Evolutionary conservation across 1,140 invertebrate genomes (phyloP), one percentile per base, ranked within the genome.

Genomic region (Notospermus geniculatus): DNA sequence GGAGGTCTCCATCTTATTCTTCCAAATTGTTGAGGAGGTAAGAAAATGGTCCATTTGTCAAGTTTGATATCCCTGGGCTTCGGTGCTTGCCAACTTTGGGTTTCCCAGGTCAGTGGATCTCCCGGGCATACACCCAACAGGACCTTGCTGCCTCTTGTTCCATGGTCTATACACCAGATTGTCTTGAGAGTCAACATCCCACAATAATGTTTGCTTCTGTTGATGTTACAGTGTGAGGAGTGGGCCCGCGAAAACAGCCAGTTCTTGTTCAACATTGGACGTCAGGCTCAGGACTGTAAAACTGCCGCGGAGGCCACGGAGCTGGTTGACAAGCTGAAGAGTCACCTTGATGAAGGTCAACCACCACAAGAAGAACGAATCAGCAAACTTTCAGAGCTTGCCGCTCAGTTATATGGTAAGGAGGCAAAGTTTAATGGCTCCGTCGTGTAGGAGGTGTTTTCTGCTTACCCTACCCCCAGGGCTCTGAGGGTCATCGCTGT

Each of bases 221-320:
- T 59, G n/a, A 63, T 32, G 30, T 78, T 80, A 62, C 64, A 87
- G 86, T 86, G 87, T 28, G 88, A 89, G 73, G 84, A 86, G 62
- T 91, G 89, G 88, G 88, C 89, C 70, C 85, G 84, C 67, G 86
- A 90, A 75, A 88, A 88, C 2, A 89, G 86, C 65, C 86, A 86
- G 71, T 76, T 91, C n/a, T 73, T 91, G 28, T 85, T 89, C 50
- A 83, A 84, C 2, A 86, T 90, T 50, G 87, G 88, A 1, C 83
- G 87, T 63, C 86, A 86, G 70, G 86, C 89, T 1, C 86, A 86
- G 0, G 79, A 82, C n/a, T 87, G 89, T 1, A 86, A 85, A 70
- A 79, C 74, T 25, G 86, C 88, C 2, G 82, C 86, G 66, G 87
- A 85, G 32, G 83, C 79, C n/a, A 72, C 79, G 28, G 75, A 83